A percentile compares a stretch with the other conserved stretches of the same genome.
phyloP scores from a whole-genome alignment of 2,113 vertebrate species.

The Micronycteris hirsuta region DNA sequence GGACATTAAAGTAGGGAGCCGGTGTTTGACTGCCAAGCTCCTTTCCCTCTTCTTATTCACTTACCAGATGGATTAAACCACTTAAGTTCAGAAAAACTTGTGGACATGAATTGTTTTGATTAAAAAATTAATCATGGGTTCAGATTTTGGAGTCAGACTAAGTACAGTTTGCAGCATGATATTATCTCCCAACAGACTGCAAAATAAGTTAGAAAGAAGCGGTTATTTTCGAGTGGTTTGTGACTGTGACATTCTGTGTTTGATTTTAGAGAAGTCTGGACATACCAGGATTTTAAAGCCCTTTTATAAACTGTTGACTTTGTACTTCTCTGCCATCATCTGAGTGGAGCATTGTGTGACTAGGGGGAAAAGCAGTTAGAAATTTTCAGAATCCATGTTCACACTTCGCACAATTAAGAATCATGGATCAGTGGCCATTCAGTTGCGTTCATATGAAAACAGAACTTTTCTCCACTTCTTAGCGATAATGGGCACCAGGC shows the following conservation, averaged over 20 bases:
- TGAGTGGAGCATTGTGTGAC: conserved; percentile 17
- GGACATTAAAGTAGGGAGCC: conserved; percentile 37
- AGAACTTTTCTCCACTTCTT: conserved; percentile 70
- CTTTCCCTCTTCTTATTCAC: conserved; percentile 37
- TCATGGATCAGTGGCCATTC: conserved; percentile 58
- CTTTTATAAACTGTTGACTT: conserved; percentile 53
- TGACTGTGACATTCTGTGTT: conserved; percentile 43
- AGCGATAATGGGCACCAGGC: conserved; percentile 39
- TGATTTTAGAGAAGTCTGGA: conserved; percentile 42
- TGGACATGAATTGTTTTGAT: conserved; percentile 58
- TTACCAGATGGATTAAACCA: conserved; percentile 39
- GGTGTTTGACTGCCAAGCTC: conserved; percentile 53
- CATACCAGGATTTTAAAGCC: conserved; percentile 58
- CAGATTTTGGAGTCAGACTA: neutral
- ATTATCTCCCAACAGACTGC: neutral
- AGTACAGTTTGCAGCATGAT: neutral
- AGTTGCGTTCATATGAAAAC: conserved; percentile 50
- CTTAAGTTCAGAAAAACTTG: conserved; percentile 9
- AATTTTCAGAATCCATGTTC: conserved; percentile 52
- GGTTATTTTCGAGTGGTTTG: conserved; percentile 27
- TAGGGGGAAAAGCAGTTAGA: neutral
- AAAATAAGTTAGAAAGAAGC: conserved; percentile 38
- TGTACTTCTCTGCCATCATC: neutral
- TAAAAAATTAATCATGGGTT: conserved; percentile 32
- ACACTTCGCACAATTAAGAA: conserved; percentile 71